phyloP scores from a whole-genome alignment of 2,888 invertebrate genomes.

The Pristionchus maxplancki region DNA sequence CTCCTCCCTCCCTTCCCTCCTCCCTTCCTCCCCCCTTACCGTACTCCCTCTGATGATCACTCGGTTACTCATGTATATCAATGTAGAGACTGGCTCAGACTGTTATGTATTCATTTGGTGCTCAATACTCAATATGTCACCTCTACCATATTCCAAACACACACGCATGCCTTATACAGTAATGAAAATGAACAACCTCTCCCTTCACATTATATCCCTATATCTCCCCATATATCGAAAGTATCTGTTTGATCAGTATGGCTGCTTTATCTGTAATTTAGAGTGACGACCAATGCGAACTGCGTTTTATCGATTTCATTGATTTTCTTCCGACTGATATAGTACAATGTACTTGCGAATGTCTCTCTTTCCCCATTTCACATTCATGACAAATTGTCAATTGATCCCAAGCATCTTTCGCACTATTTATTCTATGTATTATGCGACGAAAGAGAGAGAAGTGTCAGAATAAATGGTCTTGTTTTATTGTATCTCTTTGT shows the following conservation, averaged over 20 bases:
- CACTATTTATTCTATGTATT: constrained; percentile 12
- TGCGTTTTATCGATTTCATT: constrained; percentile 1
- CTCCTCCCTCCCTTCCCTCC: not conserved
- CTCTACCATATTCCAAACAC: not conserved
- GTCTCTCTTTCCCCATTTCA: constrained; percentile 6
- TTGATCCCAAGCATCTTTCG: constrained; percentile 16
- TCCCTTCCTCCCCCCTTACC: not conserved
- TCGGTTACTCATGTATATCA: constrained; percentile 33
- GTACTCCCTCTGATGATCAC: constrained; percentile 10
- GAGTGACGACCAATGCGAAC: not conserved
- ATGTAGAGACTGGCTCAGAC: constrained; percentile 12
- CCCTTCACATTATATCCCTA: not conserved
- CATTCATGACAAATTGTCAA: constrained; percentile 24
- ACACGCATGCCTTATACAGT: constrained; percentile 12
- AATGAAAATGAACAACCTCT: constrained; percentile 5
- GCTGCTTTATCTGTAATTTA: constrained; percentile 13
- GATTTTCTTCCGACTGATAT: not conserved
- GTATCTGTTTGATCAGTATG: not conserved
- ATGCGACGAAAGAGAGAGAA: not conserved
- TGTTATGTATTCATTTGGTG: constrained; percentile 11
- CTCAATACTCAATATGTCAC: constrained; percentile 13
- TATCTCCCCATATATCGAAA: not conserved
- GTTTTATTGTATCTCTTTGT: not conserved
- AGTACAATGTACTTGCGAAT: constrained; percentile 13
- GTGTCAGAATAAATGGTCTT: not conserved